Percentiles rank a stretch among this genome's conserved stretches.
These are phyloP conservation scores for Oriolus oriolus DNA, from an alignment of 2,113 vertebrate species.

Conservation along the genomic window DNA sequence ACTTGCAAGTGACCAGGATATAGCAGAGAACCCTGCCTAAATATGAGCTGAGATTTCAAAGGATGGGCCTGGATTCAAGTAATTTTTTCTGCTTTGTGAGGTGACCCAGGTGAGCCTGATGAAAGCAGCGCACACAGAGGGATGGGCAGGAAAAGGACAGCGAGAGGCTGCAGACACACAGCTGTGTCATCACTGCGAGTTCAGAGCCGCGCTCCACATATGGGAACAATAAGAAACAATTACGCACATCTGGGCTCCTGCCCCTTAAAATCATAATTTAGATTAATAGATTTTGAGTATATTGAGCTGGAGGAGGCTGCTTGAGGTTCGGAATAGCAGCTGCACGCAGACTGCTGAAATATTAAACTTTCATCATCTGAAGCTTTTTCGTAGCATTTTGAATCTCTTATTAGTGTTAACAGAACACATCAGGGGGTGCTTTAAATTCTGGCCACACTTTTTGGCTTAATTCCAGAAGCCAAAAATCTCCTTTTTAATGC, in stretches of 20 bases:
- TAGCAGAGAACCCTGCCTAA: background rate
- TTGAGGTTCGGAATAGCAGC: background rate
- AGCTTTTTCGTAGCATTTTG: background rate
- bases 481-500: background rate
- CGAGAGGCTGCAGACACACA: background rate
- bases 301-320: background rate
- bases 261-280: background rate
- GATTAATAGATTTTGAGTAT: background rate
- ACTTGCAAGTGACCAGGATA: background rate
- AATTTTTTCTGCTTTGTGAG: background rate
- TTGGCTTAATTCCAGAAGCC: background rate
- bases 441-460: conserved; percentile 18
- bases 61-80: background rate
- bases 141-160: background rate
- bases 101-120: background rate
- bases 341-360: background rate
- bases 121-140: background rate
- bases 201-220: background rate
- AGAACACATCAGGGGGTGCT: background rate
- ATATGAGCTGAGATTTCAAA: background rate
- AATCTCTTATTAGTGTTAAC: conserved; percentile 23
- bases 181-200: background rate
- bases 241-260: conserved; percentile 4
- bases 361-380: conserved; percentile 5
- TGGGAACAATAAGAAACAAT: background rate